Evolutionary conservation across 2,888 invertebrate genomes (phyloP).

Genomic region (Aproaerema taeniolella): DNA sequence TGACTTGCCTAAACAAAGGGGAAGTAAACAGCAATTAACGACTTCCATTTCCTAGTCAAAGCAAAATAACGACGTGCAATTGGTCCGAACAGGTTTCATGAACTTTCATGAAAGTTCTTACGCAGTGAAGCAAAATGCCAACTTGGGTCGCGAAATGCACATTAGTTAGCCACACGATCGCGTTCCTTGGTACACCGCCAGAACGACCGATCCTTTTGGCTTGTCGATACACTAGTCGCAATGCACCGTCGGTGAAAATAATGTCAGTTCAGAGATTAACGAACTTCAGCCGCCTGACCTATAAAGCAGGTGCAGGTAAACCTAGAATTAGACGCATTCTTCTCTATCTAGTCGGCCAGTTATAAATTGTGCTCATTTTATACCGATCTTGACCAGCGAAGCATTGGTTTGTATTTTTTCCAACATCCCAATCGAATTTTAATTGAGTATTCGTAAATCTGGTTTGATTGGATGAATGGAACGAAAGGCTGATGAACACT

Average conservation of each 20-base stretch:
- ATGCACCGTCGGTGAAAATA: constrained; percentile 65
- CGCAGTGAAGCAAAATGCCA: constrained; percentile 66
- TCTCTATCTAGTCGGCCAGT: neutral
- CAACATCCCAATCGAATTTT: too few relatives aligned
- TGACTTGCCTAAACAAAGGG: too few relatives aligned
- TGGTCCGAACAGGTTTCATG: too few relatives aligned
- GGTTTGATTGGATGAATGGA: too few relatives aligned
- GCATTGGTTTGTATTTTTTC: too few relatives aligned
- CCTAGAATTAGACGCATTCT: constrained; percentile 21
- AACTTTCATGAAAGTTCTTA: too few relatives aligned
- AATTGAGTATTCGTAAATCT: too few relatives aligned
- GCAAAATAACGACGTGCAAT: too few relatives aligned
- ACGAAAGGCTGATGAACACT: too few relatives aligned
- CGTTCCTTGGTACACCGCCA: constrained; percentile 76
- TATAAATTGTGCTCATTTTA: constrained; percentile 8
- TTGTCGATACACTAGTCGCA: constrained; percentile 64
- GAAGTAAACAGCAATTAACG: too few relatives aligned
- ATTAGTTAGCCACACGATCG: constrained; percentile 63
- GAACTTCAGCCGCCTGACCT: constrained; percentile 72
- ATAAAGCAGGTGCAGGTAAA: constrained; percentile 54
- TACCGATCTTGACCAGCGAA: constrained; percentile 7
- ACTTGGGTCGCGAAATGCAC: constrained; percentile 69
- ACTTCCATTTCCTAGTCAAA: too few relatives aligned
- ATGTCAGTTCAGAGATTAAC: constrained; percentile 75
- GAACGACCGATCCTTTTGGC: constrained; percentile 74